phyloP scores from a whole-genome alignment of 2,113 vertebrate genomes.

The Neolamprologus fasciatus region DNA sequence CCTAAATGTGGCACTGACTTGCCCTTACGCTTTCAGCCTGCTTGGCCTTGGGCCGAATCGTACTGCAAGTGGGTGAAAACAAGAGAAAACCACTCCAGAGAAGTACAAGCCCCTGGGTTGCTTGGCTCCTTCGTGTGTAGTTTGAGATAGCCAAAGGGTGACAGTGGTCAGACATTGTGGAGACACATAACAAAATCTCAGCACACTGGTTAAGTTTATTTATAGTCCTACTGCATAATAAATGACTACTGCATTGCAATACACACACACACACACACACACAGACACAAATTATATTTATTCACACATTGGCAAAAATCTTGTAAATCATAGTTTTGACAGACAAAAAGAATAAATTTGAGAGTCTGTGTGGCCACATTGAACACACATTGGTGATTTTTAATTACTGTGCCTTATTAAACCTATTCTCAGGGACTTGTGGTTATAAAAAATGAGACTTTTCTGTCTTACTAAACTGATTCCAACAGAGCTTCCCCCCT shows the following conservation, averaged over 20 bases:
- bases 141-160: slow-evolving; percentile 29
- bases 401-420: not conserved
- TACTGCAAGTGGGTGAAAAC: slow-evolving; percentile 41
- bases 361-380: not conserved
- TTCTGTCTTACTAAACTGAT: not conserved
- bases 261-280: not conserved
- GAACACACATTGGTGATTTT: not conserved
- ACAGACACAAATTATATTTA: not conserved
- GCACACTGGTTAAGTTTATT: not conserved
- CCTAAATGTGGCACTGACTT: slow-evolving; percentile 30
- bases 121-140: slow-evolving; percentile 5
- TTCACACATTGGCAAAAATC: not conserved
- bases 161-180: slow-evolving; percentile 17
- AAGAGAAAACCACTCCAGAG: slow-evolving; percentile 24
- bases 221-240: not conserved
- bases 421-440: not conserved
- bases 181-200: slow-evolving; percentile 9
- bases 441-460: not conserved
- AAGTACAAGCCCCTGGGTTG: not conserved
- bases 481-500: not conserved
- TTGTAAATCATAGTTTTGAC: not conserved
- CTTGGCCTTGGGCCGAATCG: slow-evolving; percentile 36
- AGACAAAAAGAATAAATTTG: not conserved
- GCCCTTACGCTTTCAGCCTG: slow-evolving; percentile 29
- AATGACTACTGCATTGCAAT: not conserved